Evolutionary conservation across 2,113 vertebrate genomes (phyloP), one percentile per base, ranked within the genome.

Genomic region (Leucopternis melanops): DNA sequence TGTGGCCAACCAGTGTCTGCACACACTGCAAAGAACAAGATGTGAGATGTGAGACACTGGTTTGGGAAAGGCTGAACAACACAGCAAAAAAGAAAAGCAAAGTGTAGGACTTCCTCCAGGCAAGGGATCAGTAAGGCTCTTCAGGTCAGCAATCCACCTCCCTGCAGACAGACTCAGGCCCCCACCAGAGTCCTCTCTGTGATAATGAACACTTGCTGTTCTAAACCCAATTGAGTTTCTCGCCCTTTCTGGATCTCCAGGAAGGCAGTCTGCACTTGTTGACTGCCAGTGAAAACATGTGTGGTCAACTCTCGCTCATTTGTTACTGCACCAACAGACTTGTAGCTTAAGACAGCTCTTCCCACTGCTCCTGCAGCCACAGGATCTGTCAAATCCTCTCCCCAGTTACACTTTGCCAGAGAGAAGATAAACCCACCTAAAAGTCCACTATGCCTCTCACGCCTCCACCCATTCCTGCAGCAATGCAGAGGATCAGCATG

Each of bases 1-100:
- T 98, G 95, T 98, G 97, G 9, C 97, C 97, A 6, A 98, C 97
- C 69, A 98, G 94, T 0, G 97, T 98, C 95, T 97, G 97, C 74
- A 98, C 97, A 0, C 97, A 98, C 97, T 98, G 92, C 8, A 5
- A 25, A 14, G 63, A 45, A 49, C 8, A 1, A 31, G 40, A 25
- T 2, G 13, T 0, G 10, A 31, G 40, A 25, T 2, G 13, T 0
- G 10, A 65, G 36, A 26, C 15, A 4, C 19, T 21, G 25, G 4
- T 3, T n/a, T 11, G 16, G 40, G 54, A 36, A 40, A 13, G 34
- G 59, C 57, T 20, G 17, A 61, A 14, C 18, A 27, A 2, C 16
- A 10, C 27, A 22, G 27, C 36, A 16, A 34, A 8, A 19, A 14
- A 14, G 16, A 27, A 29, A 32, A 61, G 59, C 38, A 29, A 31